Base-by-base conservation (phyloP, 2,888 invertebrate genomes). In the Drosophila testacea region DNA sequence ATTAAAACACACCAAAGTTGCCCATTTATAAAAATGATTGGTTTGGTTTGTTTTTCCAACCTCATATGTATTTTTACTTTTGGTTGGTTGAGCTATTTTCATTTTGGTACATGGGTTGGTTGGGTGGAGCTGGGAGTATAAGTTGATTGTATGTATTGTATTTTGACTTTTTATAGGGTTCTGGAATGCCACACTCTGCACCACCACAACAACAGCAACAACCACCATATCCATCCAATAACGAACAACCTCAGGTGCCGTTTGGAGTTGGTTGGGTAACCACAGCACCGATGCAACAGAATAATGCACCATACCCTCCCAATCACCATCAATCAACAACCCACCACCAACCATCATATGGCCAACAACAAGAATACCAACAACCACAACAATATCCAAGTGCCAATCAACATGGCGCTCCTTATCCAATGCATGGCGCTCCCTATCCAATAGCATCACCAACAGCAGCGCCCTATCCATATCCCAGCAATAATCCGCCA, bases 261-360 rank as follows among this genome's bases (percentile, higher is more conserved):
- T 92, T 92, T 70, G 92, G 92, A 81, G 90, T 90, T 76, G 92
- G 92, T 79, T 92, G 91, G 90, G 71, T 77, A 54, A 10, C 55
- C 59, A 77, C 47, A 42, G 80, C 88, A 54, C 89, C 91, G 77
- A 77, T 83, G 63, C 90, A 88, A 61, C 84, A 86, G 65, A 77
- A 72, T 32, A 13, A 10, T 52, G 52, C 82, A 42, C 83, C 83
- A 70, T 88, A 74, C 67, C 90, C 86, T 34, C 22, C 30, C 16
- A 41, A 16, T 51, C 46, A 22, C 16, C 32, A 39, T 39, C 47
- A 39, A 7, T 16, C 46, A 11, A 11, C 62, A 16, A 32, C 47
- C 13, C 46, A 47, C 46, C 44, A 55, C 16, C 16, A 16, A 16
- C 16, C 16, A 50, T 16, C 10, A 22, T 61, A 65, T 52, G 79